Conservation (phyloP, 2,113 vertebrate genomes). For the Anguilla rostrata region DNA sequence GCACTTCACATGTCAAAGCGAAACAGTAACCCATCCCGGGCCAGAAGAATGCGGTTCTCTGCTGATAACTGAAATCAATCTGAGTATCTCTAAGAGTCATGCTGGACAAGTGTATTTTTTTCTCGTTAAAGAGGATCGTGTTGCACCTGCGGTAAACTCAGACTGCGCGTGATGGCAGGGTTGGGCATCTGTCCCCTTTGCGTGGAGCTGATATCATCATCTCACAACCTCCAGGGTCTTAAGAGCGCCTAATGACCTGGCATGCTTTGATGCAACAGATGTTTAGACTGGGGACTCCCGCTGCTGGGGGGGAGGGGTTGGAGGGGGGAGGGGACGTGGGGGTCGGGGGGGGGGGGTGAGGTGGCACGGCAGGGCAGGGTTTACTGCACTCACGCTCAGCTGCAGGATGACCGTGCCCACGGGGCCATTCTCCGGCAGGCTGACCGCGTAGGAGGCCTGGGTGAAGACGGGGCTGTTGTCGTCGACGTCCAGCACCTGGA, state of each 20-base stretch:
- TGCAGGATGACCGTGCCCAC: constrained; percentile 77
- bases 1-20: too few relatives aligned
- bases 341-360: neutral
- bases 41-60: too few relatives aligned
- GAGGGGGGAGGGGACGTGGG: neutral
- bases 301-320: neutral
- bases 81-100: too few relatives aligned
- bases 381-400: constrained; percentile 74
- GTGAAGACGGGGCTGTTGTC: constrained; percentile 93
- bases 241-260: neutral
- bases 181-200: neutral
- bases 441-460: constrained; percentile 76
- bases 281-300: neutral
- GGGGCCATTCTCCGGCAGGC: constrained; percentile 85
- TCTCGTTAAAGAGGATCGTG: too few relatives aligned
- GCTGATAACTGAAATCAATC: too few relatives aligned
- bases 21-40: too few relatives aligned
- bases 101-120: too few relatives aligned
- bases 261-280: neutral
- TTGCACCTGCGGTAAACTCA: too few relatives aligned
- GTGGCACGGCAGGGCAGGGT: neutral
- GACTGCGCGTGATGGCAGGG: neutral
- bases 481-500: constrained; percentile 89
- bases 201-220: neutral
- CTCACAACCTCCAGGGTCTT: neutral